A percentile compares a stretch with the other conserved stretches of the same genome.
phyloP scores from a whole-genome alignment of 2,113 vertebrate genomes.

The Lagopus leucura region DNA sequence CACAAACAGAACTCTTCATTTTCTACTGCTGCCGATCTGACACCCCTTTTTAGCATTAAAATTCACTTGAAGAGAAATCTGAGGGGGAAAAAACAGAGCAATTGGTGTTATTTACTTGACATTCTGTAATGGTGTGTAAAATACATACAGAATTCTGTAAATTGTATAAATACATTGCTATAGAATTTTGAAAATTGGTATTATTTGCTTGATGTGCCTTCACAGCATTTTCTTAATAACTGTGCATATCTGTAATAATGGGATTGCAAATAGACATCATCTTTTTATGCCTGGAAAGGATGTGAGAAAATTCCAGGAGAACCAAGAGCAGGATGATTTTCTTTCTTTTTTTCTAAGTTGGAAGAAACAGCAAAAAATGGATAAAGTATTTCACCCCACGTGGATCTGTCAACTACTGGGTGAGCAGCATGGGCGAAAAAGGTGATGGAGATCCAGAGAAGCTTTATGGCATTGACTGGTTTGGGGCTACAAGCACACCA shows the following conservation, averaged over 20 bases:
- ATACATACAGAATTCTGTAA: constrained; percentile 76
- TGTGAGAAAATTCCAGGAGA: not conserved
- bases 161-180: constrained; percentile 80
- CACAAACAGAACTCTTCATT: constrained; percentile 40
- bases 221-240: constrained; percentile 43
- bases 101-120: constrained; percentile 58
- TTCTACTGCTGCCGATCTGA: constrained; percentile 55
- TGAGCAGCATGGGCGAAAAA: not conserved
- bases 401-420: not conserved
- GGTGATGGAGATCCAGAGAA: not conserved
- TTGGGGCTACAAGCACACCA: not conserved
- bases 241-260: not conserved
- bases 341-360: not conserved
- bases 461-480: not conserved
- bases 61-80: constrained; percentile 27
- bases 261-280: constrained; percentile 10
- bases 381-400: not conserved
- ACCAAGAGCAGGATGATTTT: not conserved
- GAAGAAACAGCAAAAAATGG: not conserved
- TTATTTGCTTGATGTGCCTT: constrained; percentile 75
- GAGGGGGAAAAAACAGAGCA: not conserved
- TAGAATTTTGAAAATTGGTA: constrained; percentile 77
- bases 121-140: constrained; percentile 79
- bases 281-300: constrained; percentile 7
- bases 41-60: constrained; percentile 48